Evolutionary conservation across 2,888 invertebrate species (phyloP).

Genomic region (Prosopocoilus inquinatus): DNA sequence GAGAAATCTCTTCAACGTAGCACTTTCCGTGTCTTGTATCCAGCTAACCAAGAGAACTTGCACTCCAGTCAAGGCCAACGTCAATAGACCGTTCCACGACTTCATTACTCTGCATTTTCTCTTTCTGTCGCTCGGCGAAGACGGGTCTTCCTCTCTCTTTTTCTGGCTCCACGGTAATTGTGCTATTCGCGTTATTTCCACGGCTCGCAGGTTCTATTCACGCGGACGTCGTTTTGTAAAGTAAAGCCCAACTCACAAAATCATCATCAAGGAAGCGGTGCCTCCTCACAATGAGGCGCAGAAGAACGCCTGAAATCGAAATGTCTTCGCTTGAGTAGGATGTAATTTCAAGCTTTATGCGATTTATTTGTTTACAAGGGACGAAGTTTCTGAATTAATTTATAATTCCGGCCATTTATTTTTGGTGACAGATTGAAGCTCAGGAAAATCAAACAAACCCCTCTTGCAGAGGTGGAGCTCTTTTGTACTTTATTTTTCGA

Average conservation of each 20-base stretch:
- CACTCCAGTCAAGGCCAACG: slow-evolving; percentile 29
- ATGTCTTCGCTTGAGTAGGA: too few relatives aligned
- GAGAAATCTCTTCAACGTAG: not conserved
- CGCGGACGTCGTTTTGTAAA: not conserved
- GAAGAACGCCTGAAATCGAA: too few relatives aligned
- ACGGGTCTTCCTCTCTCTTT: slow-evolving; percentile 4
- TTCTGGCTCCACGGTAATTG: slow-evolving; percentile 8
- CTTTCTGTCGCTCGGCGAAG: slow-evolving; percentile 10
- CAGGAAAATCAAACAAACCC: too few relatives aligned
- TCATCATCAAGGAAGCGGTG: not conserved
- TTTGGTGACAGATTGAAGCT: too few relatives aligned
- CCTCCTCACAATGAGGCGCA: too few relatives aligned
- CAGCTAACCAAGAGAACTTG: slow-evolving; percentile 27
- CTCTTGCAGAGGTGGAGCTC: too few relatives aligned
- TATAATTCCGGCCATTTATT: too few relatives aligned
- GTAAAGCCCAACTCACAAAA: not conserved
- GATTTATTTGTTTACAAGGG: too few relatives aligned
- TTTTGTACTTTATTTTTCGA: too few relatives aligned
- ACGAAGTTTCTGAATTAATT: too few relatives aligned
- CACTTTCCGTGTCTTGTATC: slow-evolving; percentile 4
- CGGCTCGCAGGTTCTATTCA: slow-evolving; percentile 15
- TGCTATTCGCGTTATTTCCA: slow-evolving; percentile 14
- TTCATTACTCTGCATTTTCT: slow-evolving; percentile 21
- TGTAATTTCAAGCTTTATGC: too few relatives aligned
- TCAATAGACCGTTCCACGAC: slow-evolving; percentile 26